phyloP scores from a whole-genome alignment of 1,140 invertebrate genomes.

The Drosophila auraria region DNA sequence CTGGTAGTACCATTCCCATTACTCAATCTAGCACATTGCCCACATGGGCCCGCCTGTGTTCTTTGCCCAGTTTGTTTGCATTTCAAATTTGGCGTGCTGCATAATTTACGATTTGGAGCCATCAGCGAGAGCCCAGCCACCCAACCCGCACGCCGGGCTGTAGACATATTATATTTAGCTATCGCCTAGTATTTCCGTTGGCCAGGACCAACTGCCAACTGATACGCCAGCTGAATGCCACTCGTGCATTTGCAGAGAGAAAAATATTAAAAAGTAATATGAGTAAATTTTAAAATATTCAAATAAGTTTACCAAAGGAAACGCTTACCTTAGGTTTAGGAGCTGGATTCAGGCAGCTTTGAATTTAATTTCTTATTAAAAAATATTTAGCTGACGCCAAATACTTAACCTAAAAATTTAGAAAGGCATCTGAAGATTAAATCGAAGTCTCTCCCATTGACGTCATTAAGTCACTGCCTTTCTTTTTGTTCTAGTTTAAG shows the following conservation, averaged over 20 bases:
- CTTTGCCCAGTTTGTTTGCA: conserved; percentile 64
- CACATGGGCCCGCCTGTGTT: conserved; percentile 24
- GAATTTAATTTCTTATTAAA: no score
- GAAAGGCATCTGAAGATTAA: no score
- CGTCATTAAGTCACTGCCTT: not conserved
- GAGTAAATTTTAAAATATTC: not conserved
- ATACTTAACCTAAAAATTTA: no score
- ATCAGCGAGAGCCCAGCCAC: conserved; percentile 24
- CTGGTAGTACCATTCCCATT: conserved; percentile 15
- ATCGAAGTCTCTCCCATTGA: no score
- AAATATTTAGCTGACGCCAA: no score
- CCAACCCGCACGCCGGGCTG: not conserved
- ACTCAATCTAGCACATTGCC: conserved; percentile 35
- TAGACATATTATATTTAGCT: conserved; percentile 33
- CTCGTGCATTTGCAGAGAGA: conserved; percentile 1
- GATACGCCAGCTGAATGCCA: conserved; percentile 25
- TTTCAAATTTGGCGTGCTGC: conserved; percentile 73
- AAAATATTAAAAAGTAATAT: not conserved
- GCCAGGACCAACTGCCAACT: conserved; percentile 17
- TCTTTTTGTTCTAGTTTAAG: no score
- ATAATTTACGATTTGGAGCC: conserved; percentile 62
- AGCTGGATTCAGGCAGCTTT: not conserved
- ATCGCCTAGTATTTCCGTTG: conserved; percentile 42
- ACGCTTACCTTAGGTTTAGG: not conserved
- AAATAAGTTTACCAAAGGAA: no score